Conservation (phyloP, 2,888 invertebrate genomes). For the Acleris emargana region DNA sequence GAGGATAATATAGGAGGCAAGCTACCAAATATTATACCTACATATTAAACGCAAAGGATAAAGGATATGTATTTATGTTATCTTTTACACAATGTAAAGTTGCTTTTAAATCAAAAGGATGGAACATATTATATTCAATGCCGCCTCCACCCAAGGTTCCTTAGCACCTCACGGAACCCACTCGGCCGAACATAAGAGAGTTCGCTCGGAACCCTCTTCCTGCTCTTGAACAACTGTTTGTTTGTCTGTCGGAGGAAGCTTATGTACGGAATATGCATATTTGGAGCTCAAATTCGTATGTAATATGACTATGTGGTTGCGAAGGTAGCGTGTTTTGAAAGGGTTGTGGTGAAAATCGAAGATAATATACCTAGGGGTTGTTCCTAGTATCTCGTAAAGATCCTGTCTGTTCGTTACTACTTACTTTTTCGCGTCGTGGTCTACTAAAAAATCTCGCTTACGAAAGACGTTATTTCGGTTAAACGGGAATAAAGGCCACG, state of each 20-base stretch:
- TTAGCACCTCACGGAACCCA: slow-evolving; percentile 51
- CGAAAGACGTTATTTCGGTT: too few species aligned
- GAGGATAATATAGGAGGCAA: too few species aligned
- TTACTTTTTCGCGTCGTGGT: too few species aligned
- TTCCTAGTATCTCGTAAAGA: background rate
- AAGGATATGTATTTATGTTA: too few species aligned
- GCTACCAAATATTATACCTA: too few species aligned
- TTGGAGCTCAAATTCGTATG: slow-evolving; percentile 39
- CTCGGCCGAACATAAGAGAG: slow-evolving; percentile 79
- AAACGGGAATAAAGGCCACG: too few species aligned
- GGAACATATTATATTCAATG: slow-evolving; percentile 10
- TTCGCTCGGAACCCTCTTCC: slow-evolving; percentile 68
- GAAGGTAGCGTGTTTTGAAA: background rate
- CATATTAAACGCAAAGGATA: too few species aligned
- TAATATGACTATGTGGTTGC: slow-evolving; percentile 20
- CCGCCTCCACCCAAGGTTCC: slow-evolving; percentile 40
- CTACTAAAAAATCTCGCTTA: too few species aligned
- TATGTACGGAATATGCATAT: slow-evolving; percentile 62
- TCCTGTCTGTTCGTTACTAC: too few species aligned
- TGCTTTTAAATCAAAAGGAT: slow-evolving; percentile 7
- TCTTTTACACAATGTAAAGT: too few species aligned
- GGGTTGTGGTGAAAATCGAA: background rate
- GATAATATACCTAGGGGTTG: too few species aligned
- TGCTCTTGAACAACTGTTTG: slow-evolving; percentile 78
- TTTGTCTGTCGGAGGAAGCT: slow-evolving; percentile 65